Evolutionary conservation across 2,888 invertebrate species (phyloP).

Genomic region (Poecilus cupreus): DNA sequence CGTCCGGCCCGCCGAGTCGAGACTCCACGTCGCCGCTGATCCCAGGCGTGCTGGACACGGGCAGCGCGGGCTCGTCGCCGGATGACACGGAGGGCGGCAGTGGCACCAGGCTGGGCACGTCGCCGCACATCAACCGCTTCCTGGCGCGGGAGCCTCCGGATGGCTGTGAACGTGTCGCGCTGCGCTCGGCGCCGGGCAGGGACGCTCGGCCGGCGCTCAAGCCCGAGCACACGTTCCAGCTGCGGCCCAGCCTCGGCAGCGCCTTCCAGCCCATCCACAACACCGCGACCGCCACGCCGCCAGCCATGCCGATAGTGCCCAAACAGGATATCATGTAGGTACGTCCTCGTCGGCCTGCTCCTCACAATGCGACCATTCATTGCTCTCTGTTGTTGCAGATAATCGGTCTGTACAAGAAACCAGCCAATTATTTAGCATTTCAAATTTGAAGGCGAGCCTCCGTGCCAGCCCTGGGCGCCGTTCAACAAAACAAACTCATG

Average conservation of each 20-base stretch:
- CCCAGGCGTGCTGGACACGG: conserved; percentile 78
- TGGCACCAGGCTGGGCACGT: conserved; percentile 79
- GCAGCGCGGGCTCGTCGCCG: conserved; percentile 84
- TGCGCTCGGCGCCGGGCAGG: conserved; percentile 74
- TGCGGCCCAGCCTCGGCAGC: conserved; percentile 86
- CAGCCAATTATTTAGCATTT: conserved; percentile 58
- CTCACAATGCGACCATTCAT: no score
- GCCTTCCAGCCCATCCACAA: conserved; percentile 85
- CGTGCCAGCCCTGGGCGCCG: neutral
- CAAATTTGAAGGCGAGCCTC: conserved; percentile 14
- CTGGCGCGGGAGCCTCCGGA: conserved; percentile 91
- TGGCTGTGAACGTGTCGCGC: conserved; percentile 90
- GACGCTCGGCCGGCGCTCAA: conserved; percentile 60
- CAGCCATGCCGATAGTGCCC: conserved; percentile 53
- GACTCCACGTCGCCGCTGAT: conserved; percentile 81
- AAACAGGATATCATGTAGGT: conserved; percentile 53
- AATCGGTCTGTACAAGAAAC: conserved; percentile 53
- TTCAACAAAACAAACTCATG: conserved; percentile 51
- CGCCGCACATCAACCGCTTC: conserved; percentile 90
- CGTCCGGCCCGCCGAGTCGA: conserved; percentile 67
- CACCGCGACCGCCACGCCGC: neutral
- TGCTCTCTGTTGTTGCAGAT: conserved; percentile 31
- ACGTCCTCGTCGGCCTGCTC: no score
- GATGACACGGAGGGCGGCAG: conserved; percentile 72
- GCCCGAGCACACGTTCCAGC: conserved; percentile 77